These are phyloP conservation scores for Mermis nigrescens DNA, from an alignment of 2,888 invertebrate species.

Conservation along the genomic window DNA sequence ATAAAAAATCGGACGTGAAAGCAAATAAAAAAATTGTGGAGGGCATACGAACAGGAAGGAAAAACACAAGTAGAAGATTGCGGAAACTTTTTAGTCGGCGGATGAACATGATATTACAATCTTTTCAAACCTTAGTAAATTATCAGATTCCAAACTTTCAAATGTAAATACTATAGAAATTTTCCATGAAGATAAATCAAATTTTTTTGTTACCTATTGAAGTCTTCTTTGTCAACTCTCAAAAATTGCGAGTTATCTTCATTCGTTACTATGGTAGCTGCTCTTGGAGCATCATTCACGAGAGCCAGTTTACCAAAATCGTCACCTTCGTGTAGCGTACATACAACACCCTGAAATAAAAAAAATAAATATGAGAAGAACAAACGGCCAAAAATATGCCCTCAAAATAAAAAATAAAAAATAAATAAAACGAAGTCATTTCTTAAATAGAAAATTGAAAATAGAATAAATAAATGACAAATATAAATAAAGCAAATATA, in stretches of 20 bases:
- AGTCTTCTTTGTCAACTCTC: slow-evolving; percentile 63
- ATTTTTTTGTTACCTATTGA: slow-evolving; percentile 42
- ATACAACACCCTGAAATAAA: slow-evolving; percentile 47
- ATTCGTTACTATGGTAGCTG: slow-evolving; percentile 57
- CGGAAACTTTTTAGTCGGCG: too few relatives aligned
- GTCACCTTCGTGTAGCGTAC: slow-evolving; percentile 59
- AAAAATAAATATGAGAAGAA: too few relatives aligned
- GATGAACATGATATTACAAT: too few relatives aligned
- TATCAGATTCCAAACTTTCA: too few relatives aligned
- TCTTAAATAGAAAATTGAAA: neutral
- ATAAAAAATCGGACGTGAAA: too few relatives aligned
- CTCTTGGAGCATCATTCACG: slow-evolving; percentile 63
- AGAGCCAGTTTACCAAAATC: slow-evolving; percentile 68
- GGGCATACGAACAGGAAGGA: too few relatives aligned
- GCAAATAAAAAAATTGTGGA: too few relatives aligned
- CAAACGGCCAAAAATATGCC: too few relatives aligned
- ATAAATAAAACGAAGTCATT: neutral
- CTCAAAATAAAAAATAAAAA: neutral
- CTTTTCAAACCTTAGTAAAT: too few relatives aligned
- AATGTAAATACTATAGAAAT: too few relatives aligned
- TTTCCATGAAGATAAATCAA: neutral
- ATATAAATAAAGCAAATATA: too few relatives aligned
- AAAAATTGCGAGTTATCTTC: slow-evolving; percentile 65
- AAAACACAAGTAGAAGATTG: too few relatives aligned
- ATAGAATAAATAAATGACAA: neutral